phyloP scores from a whole-genome alignment of 2,888 invertebrate species.

The Drosophila koepferae region DNA sequence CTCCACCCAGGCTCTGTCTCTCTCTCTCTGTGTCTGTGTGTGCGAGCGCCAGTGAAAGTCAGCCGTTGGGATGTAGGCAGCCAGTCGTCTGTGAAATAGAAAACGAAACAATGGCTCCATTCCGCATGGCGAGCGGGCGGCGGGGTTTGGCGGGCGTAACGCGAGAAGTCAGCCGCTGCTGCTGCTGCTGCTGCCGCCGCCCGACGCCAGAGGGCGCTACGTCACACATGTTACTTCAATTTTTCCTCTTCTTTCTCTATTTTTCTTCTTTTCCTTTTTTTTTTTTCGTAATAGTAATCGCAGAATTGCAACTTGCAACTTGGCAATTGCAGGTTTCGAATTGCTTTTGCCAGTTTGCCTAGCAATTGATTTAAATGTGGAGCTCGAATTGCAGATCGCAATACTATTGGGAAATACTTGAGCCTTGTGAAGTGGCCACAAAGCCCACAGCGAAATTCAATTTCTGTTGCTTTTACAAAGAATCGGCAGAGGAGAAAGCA shows the following conservation, averaged over 20 bases:
- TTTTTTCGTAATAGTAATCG: conserved; percentile 70
- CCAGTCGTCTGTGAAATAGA: conserved; percentile 77
- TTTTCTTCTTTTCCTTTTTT: background rate
- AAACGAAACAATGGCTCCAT: conserved; percentile 71
- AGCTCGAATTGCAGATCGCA: conserved; percentile 29
- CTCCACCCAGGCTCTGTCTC: conserved; percentile 45
- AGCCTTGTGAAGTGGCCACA: conserved; percentile 27
- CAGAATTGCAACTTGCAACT: conserved; percentile 29
- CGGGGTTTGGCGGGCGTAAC: conserved; percentile 5
- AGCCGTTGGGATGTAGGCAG: conserved; percentile 36
- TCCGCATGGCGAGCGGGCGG: background rate
- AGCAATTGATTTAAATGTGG: conserved; percentile 48
- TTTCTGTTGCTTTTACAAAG: background rate
- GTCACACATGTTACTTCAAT: conserved; percentile 76
- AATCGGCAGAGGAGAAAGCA: conserved; percentile 13
- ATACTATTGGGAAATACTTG: conserved; percentile 18
- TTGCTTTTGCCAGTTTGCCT: conserved; percentile 28
- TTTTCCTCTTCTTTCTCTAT: conserved; percentile 2
- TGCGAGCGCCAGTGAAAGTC: conserved; percentile 68
- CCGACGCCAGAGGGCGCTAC: conserved; percentile 59
- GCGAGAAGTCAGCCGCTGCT: conserved; percentile 14
- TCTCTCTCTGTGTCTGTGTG: conserved; percentile 12
- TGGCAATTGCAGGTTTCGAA: conserved; percentile 22
- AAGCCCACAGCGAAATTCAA: conserved; percentile 22
- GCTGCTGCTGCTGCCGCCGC: background rate